Percentiles rank a stretch among this genome's conserved stretches.
Evolutionary conservation across 2,113 vertebrate genomes (phyloP).

Genomic region (Zosterops japonicus): DNA sequence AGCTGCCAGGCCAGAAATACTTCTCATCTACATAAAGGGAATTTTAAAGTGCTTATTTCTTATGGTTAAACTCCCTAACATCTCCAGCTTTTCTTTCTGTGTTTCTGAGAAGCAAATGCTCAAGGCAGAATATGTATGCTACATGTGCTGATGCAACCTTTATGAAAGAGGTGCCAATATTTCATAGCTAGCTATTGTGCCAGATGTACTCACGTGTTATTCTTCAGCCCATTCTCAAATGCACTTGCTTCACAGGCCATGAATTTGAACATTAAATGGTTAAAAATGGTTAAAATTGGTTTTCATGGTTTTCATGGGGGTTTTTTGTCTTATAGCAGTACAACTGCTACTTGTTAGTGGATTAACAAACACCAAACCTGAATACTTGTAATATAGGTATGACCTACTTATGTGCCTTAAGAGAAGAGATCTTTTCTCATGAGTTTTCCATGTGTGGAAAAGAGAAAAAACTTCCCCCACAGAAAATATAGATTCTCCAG

Average conservation of each 20-base stretch:
- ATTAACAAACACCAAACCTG: neutral
- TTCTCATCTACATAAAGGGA: conserved; percentile 61
- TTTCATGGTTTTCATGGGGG: neutral
- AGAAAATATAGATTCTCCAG: conserved; percentile 22
- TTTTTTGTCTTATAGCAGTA: neutral
- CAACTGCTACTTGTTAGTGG: neutral
- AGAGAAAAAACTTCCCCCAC: neutral
- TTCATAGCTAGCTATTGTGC: neutral
- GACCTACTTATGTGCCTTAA: neutral
- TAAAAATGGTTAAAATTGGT: neutral
- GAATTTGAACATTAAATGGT: neutral
- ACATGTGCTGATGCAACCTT: neutral
- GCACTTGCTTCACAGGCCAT: neutral
- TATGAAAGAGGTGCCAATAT: neutral
- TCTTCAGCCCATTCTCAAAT: neutral
- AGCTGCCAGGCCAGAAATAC: conserved; percentile 61
- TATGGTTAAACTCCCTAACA: conserved; percentile 30
- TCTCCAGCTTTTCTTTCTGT: conserved; percentile 12
- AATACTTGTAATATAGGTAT: neutral
- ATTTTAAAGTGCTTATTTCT: conserved; percentile 55
- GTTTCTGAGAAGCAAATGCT: conserved; percentile 31
- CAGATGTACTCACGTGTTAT: neutral
- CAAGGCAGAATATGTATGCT: conserved; percentile 7
- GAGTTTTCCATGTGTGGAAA: neutral
- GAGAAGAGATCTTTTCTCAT: neutral